Percentiles rank a stretch among this genome's conserved stretches.
phyloP scores from a whole-genome alignment of 2,797 vertebrate species.

The Mormyrops boulengeri region DNA sequence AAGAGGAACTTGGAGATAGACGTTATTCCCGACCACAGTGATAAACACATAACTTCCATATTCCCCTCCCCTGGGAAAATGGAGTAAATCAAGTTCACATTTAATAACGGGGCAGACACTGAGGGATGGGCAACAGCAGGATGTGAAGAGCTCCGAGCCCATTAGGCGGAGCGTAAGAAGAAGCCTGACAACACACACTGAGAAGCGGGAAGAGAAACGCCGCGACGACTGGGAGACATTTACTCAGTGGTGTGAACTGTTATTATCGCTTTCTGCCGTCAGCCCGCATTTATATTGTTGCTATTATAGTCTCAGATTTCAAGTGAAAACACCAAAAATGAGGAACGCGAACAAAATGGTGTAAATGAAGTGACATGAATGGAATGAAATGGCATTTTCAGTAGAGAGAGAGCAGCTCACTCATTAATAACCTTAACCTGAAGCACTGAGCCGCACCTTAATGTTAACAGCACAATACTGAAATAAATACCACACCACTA shows the following conservation, averaged over 20 bases:
- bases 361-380: background rate
- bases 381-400: background rate
- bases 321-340: background rate
- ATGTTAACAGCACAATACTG: background rate
- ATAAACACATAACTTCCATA: background rate
- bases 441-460: background rate
- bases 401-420: background rate
- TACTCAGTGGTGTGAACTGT: background rate
- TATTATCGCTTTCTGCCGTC: background rate
- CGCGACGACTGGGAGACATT: background rate
- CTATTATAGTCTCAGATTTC: background rate
- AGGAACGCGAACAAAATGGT: background rate
- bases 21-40: background rate
- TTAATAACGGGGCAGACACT: background rate
- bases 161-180: background rate
- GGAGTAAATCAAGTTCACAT: background rate
- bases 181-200: background rate
- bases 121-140: background rate
- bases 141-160: background rate
- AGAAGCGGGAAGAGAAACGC: background rate
- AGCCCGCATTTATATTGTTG: background rate
- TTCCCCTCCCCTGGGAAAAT: background rate
- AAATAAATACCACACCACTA: background rate
- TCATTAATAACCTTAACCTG: background rate
- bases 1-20: background rate